Evolutionary conservation across 1,140 invertebrate species (phyloP).

Genomic region (Phortica variegata): DNA sequence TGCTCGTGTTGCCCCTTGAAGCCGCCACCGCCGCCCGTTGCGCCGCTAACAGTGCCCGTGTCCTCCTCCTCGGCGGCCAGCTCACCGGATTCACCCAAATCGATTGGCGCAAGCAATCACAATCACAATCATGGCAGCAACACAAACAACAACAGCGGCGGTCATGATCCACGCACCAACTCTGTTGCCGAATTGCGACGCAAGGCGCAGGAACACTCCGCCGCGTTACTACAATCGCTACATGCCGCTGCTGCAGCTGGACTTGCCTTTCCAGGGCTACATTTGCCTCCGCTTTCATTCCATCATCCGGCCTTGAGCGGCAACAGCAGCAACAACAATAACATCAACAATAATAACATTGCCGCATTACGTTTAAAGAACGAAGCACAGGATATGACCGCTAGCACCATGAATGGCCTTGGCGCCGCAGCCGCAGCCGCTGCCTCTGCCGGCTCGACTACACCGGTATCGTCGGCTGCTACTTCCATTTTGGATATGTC

Average conservation of each 20-base stretch:
- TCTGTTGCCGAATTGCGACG: conserved; percentile 83
- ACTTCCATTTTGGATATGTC: conserved; percentile 42
- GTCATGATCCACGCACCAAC: conserved; percentile 67
- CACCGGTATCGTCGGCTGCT: conserved; percentile 29
- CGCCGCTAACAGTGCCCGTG: conserved; percentile 46
- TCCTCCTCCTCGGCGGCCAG: conserved; percentile 44
- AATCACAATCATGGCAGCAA: conserved; percentile 3
- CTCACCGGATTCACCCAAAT: conserved; percentile 55
- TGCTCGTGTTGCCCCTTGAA: conserved; percentile 78
- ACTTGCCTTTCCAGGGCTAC: conserved; percentile 57
- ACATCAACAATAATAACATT: conserved; percentile 34
- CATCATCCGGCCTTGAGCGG: conserved; percentile 31
- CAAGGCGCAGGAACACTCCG: conserved; percentile 89
- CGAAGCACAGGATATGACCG: conserved; percentile 53
- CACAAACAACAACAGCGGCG: neutral
- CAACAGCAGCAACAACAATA: conserved; percentile 15
- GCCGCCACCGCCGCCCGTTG: conserved; percentile 57
- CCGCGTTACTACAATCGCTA: conserved; percentile 75
- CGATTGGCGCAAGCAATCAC: conserved; percentile 28
- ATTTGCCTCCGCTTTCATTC: conserved; percentile 59
- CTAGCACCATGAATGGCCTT: conserved; percentile 46
- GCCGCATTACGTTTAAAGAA: conserved; percentile 39
- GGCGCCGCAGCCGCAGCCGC: conserved; percentile 17
- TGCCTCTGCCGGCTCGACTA: conserved; percentile 12
- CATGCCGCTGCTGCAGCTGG: conserved; percentile 62